Evolutionary conservation across 2,888 invertebrate species (phyloP), one percentile per base, ranked within the genome.

Genomic region (Lepidocyrtoides sp.): DNA sequence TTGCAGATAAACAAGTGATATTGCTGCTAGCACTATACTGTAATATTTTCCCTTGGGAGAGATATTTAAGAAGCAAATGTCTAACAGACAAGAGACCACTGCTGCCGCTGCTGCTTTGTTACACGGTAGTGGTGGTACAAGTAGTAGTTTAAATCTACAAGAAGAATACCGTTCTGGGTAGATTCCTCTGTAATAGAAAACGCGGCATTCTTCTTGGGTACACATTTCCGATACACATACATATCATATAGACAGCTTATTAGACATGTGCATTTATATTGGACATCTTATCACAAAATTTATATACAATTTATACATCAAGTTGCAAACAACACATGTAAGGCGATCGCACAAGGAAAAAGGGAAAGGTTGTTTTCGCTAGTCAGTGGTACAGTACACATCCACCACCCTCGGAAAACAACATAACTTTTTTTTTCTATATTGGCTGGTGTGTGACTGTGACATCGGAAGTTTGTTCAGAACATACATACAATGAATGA

Each of bases 51-150:
- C 72, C 89, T 10, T 57, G 89, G 82, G 89, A 89, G 75, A 89
- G 82, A 89, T 89, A 89, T 89, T 89, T 89, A 89, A 89, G 89
- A 60, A 60, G 75, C 26, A 48, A 72, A 44, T 51, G 79, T 75
- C 29, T 69, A 69, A 57, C 79, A 79, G 79, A n/a, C 79, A 51
- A 79, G 79, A 51, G 79, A 79, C 32, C 36, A 51, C 79, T 77
- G 23, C 23, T 44, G 36, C 41, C 41, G 29, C 44, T 36, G 20
- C 20, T 72, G 26, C 7, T 72, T 72, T 72, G 41, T 17, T 63
- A 26, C 26, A n/a, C n/a, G n/a, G n/a, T n/a, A n/a, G 7, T 60
- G 14, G 63, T 10, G 32, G 26, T 4, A 26, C 1, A 7, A 14
- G 60, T 14, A 60, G 20, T 60, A 63, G 63, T 14, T 32, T 4